These are phyloP conservation scores for Riptortus pedestris DNA, from an alignment of 1,140 invertebrate species.

Conservation along the genomic window DNA sequence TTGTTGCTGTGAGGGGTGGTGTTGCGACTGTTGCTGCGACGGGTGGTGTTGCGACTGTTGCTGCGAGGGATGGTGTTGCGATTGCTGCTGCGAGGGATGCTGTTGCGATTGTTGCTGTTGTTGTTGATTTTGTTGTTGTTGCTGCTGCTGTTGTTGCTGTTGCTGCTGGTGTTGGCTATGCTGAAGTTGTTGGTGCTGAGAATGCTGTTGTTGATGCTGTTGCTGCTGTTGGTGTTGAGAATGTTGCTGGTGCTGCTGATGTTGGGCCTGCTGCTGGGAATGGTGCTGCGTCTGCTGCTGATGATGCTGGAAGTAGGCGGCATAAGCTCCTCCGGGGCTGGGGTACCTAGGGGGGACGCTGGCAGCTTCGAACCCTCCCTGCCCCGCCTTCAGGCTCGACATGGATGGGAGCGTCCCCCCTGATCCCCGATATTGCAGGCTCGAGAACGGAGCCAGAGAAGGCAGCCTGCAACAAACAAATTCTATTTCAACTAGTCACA, in stretches of 20 bases:
- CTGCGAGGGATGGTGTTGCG: conserved; percentile 10
- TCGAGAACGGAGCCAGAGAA: conserved; percentile 10
- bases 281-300: not conserved
- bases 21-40: conserved; percentile 33
- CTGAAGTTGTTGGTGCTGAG: conserved; percentile 25
- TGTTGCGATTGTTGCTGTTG: conserved; percentile 20
- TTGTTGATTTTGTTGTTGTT: conserved; percentile 9
- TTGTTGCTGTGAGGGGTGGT: conserved; percentile 26
- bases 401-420: conserved; percentile 1
- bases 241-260: conserved; percentile 14
- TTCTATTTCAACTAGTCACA: not conserved
- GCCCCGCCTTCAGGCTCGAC: conserved; percentile 21
- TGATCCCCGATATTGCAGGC: not conserved
- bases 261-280: not conserved
- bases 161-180: conserved; percentile 27
- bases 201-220: conserved; percentile 15
- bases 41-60: conserved; percentile 26
- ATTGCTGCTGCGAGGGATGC: conserved; percentile 12
- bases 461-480: conserved; percentile 22
- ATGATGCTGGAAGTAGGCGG: not conserved
- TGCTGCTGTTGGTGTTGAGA: conserved; percentile 19
- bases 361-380: not conserved
- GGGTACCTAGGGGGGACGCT: not conserved
- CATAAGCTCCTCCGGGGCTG: not conserved
- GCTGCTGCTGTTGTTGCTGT: conserved; percentile 22